Conservation (phyloP, 1,140 invertebrate genomes). For the Drosophila funebris region DNA sequence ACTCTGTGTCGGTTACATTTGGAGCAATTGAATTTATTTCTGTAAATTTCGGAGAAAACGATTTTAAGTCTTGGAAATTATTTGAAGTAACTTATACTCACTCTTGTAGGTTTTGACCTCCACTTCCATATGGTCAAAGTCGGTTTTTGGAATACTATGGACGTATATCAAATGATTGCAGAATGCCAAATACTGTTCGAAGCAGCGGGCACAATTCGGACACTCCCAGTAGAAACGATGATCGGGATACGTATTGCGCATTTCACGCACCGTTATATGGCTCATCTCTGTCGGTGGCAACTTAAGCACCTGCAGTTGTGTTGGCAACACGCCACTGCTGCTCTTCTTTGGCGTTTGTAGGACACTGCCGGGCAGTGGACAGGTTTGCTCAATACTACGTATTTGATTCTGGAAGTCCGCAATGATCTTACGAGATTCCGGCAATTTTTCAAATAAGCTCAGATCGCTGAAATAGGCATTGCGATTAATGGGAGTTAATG, state of each 20-base stretch:
- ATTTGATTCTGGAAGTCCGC: conserved; percentile 67
- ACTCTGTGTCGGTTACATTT: not conserved
- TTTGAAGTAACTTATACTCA: conserved; percentile 3
- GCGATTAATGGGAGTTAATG: not conserved
- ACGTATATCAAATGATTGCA: conserved; percentile 37
- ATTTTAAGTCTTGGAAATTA: not conserved
- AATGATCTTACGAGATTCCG: conserved; percentile 68
- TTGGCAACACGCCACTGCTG: not conserved
- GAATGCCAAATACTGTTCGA: conserved; percentile 39
- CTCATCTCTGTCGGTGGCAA: conserved; percentile 1
- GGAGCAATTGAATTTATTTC: not conserved
- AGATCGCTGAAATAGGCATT: conserved; percentile 26
- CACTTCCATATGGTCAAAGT: conserved; percentile 25
- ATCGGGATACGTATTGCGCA: conserved; percentile 25
- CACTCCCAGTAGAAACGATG: conserved; percentile 55
- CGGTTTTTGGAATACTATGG: conserved; percentile 20
- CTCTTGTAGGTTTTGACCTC: conserved; percentile 28
- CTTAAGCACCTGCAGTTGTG: not conserved
- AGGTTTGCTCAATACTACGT: conserved; percentile 56
- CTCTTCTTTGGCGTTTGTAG: conserved; percentile 32
- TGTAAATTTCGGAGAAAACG: not conserved
- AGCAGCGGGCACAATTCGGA: conserved; percentile 33
- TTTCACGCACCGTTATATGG: conserved; percentile 5
- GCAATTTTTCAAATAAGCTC: conserved; percentile 48
- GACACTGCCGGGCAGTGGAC: conserved; percentile 61